These are phyloP conservation scores for Centropus unirufus DNA, from an alignment of 2,113 vertebrate species.

Conservation along the genomic window DNA sequence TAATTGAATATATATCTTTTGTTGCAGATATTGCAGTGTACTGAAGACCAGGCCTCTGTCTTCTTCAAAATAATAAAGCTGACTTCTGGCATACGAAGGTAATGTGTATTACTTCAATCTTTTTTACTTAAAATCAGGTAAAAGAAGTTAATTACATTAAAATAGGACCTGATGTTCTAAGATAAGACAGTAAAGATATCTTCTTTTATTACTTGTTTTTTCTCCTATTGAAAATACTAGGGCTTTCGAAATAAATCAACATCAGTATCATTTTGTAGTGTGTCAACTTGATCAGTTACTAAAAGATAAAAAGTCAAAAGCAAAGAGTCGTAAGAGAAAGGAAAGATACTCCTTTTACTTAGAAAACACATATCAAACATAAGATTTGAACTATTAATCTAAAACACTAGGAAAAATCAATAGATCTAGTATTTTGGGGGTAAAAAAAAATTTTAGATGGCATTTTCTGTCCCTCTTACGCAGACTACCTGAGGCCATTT, in stretches of 20 bases:
- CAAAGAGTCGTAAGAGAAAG: not conserved
- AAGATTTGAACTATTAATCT: not conserved
- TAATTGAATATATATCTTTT: not conserved
- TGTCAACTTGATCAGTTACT: not conserved
- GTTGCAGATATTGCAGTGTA: not conserved
- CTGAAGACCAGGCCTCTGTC: not conserved
- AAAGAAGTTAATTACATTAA: not conserved
- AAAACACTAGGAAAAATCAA: not conserved
- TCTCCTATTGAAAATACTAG: not conserved
- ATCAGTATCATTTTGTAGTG: not conserved
- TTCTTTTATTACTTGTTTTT: not conserved
- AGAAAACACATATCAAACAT: not conserved
- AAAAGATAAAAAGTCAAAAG: not conserved
- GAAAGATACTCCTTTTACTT: not conserved
- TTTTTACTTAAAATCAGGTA: not conserved
- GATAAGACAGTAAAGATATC: not conserved
- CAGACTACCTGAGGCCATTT: not conserved
- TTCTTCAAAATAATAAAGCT: not conserved
- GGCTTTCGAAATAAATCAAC: not conserved
- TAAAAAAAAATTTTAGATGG: not conserved
- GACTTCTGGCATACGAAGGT: fast-evolving
- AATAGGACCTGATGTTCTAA: not conserved
- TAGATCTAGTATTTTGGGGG: not conserved
- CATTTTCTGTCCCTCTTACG: not conserved
- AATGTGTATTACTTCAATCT: not conserved